Conservation (phyloP, 1,140 invertebrate genomes). For the Dolichoris vasculosae region DNA sequence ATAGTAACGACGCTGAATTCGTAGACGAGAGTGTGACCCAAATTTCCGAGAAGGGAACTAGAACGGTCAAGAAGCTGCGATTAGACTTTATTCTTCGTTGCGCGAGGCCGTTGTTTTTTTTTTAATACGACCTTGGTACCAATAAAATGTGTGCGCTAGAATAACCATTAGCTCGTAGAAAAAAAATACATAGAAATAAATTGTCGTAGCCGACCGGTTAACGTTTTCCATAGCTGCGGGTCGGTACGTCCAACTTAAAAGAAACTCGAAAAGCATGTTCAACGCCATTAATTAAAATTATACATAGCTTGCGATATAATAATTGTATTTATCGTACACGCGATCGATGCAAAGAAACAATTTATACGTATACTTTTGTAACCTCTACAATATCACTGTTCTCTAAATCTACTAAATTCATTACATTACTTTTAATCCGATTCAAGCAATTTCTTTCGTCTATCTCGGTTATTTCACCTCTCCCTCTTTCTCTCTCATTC, state of each 20-base stretch:
- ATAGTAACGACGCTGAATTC: neutral
- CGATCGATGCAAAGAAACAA: neutral
- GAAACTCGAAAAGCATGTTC: no score
- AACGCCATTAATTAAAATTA: no score
- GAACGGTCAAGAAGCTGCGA: constrained; percentile 1
- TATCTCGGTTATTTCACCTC: neutral
- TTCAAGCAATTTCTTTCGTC: neutral
- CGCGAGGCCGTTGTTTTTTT: neutral
- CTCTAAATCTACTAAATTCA: neutral
- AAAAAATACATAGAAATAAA: neutral
- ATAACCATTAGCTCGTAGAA: neutral
- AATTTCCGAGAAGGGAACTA: neutral
- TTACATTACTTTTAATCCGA: no score
- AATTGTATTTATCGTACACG: neutral
- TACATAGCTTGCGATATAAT: neutral
- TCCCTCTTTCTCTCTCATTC: neutral
- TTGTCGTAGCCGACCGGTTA: neutral
- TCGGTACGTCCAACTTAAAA: no score
- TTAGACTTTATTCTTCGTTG: constrained; percentile 40
- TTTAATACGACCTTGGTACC: constrained; percentile 57
- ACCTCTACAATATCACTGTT: neutral
- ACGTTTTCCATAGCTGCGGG: neutral
- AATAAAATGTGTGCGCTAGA: constrained; percentile 56
- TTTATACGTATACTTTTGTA: neutral
- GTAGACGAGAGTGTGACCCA: neutral